A percentile compares a stretch with the other conserved stretches of the same genome.
Evolutionary conservation across 2,113 vertebrate genomes (phyloP).

Genomic region (Otolemur garnettii): DNA sequence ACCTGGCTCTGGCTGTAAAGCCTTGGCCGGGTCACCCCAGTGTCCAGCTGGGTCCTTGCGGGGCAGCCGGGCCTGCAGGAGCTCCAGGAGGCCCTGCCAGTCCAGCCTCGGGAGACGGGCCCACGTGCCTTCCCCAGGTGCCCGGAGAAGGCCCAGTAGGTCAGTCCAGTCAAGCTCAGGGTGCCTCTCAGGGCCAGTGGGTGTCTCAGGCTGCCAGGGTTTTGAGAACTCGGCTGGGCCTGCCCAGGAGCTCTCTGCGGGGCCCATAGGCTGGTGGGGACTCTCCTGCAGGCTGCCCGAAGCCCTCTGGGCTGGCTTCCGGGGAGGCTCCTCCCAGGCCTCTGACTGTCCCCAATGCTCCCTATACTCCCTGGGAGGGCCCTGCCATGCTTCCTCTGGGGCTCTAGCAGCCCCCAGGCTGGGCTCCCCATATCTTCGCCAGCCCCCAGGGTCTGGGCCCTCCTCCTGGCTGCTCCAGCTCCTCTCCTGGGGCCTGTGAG

Average conservation of each 20-base stretch:
- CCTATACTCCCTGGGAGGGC: not conserved
- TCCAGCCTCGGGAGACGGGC: slow-evolving; percentile 59
- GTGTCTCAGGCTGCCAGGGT: not conserved
- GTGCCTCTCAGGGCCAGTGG: not conserved
- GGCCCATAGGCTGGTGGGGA: not conserved
- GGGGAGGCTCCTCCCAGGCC: not conserved
- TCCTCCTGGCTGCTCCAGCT: slow-evolving; percentile 67
- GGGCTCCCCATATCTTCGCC: slow-evolving; percentile 71
- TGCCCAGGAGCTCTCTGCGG: slow-evolving; percentile 44
- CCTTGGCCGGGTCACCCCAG: slow-evolving; percentile 26
- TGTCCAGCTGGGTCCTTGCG: not conserved
- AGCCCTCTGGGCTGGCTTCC: slow-evolving; percentile 26
- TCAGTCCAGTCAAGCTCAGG: slow-evolving; percentile 72
- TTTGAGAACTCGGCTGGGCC: slow-evolving; percentile 20
- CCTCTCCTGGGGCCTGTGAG: slow-evolving; percentile 42
- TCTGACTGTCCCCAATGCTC: slow-evolving; percentile 61
- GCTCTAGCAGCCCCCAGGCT: not conserved
- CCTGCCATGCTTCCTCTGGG: slow-evolving; percentile 42
- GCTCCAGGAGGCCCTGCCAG: slow-evolving; percentile 25
- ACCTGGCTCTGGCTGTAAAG: slow-evolving; percentile 38
- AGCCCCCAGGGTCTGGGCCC: not conserved
- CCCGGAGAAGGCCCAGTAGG: slow-evolving; percentile 70
- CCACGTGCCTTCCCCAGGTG: slow-evolving; percentile 39
- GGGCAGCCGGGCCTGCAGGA: slow-evolving; percentile 15
- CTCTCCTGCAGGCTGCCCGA: slow-evolving; percentile 54